Evolutionary conservation across 2,113 vertebrate genomes (phyloP).

Genomic region (Epinephelus fuscoguttatus): DNA sequence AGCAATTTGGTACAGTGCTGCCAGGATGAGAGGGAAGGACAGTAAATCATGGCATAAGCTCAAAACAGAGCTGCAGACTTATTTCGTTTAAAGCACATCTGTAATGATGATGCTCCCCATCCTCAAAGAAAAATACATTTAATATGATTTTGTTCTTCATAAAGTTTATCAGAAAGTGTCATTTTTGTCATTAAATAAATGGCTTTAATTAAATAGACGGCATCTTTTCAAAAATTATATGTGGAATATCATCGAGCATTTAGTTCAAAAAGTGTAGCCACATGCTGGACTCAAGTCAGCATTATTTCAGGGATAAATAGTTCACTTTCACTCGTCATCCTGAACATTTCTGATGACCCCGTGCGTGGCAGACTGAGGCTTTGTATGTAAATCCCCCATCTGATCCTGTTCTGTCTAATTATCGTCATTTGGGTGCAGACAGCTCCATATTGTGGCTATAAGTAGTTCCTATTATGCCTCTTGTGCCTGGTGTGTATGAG

Average conservation of each 20-base stretch:
- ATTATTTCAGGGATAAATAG: neutral
- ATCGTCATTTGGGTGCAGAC: neutral
- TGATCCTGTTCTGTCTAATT: neutral
- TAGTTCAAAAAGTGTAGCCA: neutral
- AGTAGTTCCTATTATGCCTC: neutral
- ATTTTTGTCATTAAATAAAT: neutral
- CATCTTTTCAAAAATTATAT: no score
- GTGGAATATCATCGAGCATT: conserved; percentile 9
- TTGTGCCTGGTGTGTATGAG: neutral
- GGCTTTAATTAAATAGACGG: neutral
- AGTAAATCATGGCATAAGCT: neutral
- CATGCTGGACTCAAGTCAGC: neutral
- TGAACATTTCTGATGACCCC: neutral
- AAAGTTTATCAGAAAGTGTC: neutral
- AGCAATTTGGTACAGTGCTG: conserved; percentile 3
- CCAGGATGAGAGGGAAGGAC: neutral
- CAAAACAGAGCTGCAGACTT: neutral
- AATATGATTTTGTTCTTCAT: no score
- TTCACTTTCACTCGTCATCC: neutral
- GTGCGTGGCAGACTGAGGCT: neutral
- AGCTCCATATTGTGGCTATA: neutral
- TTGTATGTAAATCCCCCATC: neutral
- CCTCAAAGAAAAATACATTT: neutral
- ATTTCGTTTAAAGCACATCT: neutral
- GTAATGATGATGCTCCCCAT: neutral